Conservation (phyloP, 2,888 invertebrate species). For the Gnatocerus cornutus region DNA sequence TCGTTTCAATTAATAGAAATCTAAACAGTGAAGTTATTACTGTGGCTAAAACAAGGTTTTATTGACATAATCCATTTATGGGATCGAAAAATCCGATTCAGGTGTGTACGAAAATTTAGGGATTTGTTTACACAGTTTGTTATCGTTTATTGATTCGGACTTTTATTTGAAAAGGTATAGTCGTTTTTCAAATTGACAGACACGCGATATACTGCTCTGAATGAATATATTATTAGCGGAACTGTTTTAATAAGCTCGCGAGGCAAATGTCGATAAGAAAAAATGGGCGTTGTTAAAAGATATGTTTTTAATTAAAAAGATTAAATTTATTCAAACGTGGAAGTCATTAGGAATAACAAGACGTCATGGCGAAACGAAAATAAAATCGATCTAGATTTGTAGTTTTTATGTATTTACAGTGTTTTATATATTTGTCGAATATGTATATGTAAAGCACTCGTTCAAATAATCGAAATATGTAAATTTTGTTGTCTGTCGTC, state of each 20-base stretch:
- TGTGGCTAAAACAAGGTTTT: conserved; percentile 1
- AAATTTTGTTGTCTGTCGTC: not conserved
- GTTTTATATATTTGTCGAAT: too few relatives aligned
- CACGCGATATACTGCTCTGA: conserved; percentile 9
- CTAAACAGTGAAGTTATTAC: not conserved
- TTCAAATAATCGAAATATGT: not conserved
- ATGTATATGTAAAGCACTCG: too few relatives aligned
- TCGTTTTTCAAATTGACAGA: conserved; percentile 22
- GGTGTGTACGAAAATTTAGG: not conserved
- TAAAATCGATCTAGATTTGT: too few relatives aligned
- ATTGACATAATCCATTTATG: not conserved
- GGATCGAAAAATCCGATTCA: not conserved
- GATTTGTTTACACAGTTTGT: conserved; percentile 23
- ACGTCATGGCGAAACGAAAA: too few relatives aligned
- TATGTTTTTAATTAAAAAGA: too few relatives aligned
- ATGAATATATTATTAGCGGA: conserved; percentile 2
- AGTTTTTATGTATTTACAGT: too few relatives aligned
- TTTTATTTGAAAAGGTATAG: conserved; percentile 7
- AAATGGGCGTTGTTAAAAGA: too few relatives aligned
- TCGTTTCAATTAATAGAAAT: too few relatives aligned
- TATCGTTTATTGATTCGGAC: conserved; percentile 27
- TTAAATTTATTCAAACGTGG: too few relatives aligned
- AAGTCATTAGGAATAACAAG: too few relatives aligned
- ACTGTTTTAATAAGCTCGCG: not conserved
- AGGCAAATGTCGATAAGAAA: not conserved